Evolutionary conservation across 1,140 invertebrate genomes (phyloP).

Genomic region (Pantala flavescens): DNA sequence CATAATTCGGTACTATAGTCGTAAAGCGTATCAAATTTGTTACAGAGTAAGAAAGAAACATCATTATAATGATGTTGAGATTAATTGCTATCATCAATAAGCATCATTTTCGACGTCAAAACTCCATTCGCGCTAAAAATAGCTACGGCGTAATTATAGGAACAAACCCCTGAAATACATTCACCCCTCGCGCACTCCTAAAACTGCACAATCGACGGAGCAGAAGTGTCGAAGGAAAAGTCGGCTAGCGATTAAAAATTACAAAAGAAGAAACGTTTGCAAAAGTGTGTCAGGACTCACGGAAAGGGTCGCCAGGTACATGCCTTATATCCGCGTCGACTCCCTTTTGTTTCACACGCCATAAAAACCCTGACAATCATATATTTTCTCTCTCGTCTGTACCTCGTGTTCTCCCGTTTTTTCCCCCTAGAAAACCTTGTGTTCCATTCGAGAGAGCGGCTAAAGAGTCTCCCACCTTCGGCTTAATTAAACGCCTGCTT

Average conservation of each 20-base stretch:
- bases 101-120: too few relatives aligned
- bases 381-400: not conserved
- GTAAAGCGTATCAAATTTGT: too few relatives aligned
- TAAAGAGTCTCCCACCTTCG: not conserved
- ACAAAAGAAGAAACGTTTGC: too few relatives aligned
- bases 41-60: too few relatives aligned
- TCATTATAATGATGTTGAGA: too few relatives aligned
- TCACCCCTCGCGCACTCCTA: not conserved
- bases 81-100: too few relatives aligned
- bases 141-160: too few relatives aligned
- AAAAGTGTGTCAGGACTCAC: not conserved
- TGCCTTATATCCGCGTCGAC: not conserved
- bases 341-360: not conserved
- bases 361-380: not conserved
- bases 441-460: not conserved
- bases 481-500: slow-evolving; percentile 5
- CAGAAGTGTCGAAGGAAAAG: not conserved
- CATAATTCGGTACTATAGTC: too few relatives aligned
- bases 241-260: not conserved
- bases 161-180: not conserved
- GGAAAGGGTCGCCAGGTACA: not conserved
- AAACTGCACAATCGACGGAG: not conserved
- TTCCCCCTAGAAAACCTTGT: not conserved
- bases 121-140: too few relatives aligned
- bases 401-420: not conserved